Conservation (phyloP, 1,140 invertebrate species). For the Wasmannia auropunctata region DNA sequence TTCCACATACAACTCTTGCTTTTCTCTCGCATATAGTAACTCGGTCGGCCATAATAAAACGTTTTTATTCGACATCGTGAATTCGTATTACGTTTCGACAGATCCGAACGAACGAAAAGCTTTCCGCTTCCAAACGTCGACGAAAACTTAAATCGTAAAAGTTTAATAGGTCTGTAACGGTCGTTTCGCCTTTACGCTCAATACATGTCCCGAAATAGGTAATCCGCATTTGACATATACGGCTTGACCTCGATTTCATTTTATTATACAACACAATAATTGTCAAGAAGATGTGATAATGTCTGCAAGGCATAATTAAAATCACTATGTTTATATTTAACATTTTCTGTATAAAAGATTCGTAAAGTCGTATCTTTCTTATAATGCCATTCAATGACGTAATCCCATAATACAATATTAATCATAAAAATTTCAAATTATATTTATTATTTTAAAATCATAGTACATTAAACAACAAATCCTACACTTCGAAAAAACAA, state of each 20-base stretch:
- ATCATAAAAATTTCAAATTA: background rate
- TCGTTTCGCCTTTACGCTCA: conserved; percentile 15
- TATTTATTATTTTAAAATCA: background rate
- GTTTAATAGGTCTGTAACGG: conserved; percentile 72
- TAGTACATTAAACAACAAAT: background rate
- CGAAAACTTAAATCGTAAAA: conserved; percentile 80
- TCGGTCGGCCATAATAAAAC: background rate
- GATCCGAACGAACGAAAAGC: conserved; percentile 7
- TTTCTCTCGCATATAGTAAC: background rate
- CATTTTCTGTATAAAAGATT: background rate
- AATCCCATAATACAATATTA: background rate
- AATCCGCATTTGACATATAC: conserved; percentile 7
- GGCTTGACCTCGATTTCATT: background rate
- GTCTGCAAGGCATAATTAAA: background rate
- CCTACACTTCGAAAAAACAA: background rate
- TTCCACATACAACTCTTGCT: conserved; percentile 29
- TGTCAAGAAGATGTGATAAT: background rate
- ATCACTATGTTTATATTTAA: background rate
- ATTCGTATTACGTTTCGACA: conserved; percentile 35
- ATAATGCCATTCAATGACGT: background rate
- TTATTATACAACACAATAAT: background rate
- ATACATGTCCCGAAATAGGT: conserved; percentile 54
- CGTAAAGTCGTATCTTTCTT: background rate
- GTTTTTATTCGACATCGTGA: conserved; percentile 37
- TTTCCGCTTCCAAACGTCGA: background rate